Conservation (phyloP, 2,113 vertebrate genomes). For the Syngnathoides biaculeatus region DNA sequence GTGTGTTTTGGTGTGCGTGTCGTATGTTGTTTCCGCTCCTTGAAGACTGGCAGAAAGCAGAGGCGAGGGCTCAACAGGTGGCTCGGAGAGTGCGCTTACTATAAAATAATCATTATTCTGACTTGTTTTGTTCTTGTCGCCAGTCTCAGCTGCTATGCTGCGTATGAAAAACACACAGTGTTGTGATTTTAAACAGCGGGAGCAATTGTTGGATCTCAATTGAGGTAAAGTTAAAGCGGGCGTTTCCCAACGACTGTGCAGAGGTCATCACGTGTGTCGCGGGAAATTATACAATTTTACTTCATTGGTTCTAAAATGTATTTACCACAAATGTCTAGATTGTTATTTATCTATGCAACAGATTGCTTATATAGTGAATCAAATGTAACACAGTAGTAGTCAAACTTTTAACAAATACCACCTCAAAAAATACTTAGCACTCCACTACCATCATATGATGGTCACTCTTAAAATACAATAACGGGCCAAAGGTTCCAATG, state of each 20-base stretch:
- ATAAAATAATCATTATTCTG: background rate
- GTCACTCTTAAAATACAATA: too few relatives aligned
- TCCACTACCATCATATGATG: too few relatives aligned
- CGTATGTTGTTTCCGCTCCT: constrained; percentile 20
- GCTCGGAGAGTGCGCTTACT: background rate
- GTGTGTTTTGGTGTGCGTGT: constrained; percentile 3
- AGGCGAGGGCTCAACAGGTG: background rate
- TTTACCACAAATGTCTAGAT: too few relatives aligned
- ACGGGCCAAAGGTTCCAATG: too few relatives aligned
- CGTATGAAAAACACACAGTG: constrained; percentile 28
- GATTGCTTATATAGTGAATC: too few relatives aligned
- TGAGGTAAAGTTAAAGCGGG: constrained; percentile 47
- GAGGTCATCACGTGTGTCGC: too few relatives aligned
- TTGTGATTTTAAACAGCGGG: constrained; percentile 39
- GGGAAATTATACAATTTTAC: too few relatives aligned
- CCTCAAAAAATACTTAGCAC: too few relatives aligned
- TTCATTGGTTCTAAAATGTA: too few relatives aligned
- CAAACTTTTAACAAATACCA: too few relatives aligned
- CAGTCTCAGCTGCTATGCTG: constrained; percentile 22
- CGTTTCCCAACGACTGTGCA: background rate
- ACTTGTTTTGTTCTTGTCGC: constrained; percentile 21
- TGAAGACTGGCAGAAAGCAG: constrained; percentile 5
- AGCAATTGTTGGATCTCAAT: constrained; percentile 52
- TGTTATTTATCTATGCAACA: too few relatives aligned
- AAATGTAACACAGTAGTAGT: too few relatives aligned